Base-by-base conservation (phyloP, 2,113 vertebrate species). In the Triplophysa dalaica region DNA sequence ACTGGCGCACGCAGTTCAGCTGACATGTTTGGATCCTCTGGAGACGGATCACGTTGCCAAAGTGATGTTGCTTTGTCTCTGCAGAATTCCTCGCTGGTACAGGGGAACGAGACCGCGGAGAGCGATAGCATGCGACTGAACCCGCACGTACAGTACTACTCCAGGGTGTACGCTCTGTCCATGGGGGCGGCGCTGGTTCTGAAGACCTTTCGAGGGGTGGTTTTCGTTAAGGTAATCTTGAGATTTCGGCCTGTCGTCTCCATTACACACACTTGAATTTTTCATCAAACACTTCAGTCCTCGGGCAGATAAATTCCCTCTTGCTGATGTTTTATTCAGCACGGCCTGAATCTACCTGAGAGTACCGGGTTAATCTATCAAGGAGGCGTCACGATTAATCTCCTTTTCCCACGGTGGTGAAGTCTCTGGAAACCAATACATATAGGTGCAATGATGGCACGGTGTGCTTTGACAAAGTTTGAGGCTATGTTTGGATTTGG, bases 91-190 rank as follows among this genome's bases (percentile, higher is more conserved):
- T 90, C 94, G 48, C 83, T 89, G 84, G 85, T 91, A 79, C 87
- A 80, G 24, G 87, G n/a, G 29, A 94, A 95, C 76, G 84, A 87
- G 77, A 95, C 91, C 19, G 77, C 75, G 24, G 62, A 43, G 17
- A 86, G 87, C 78, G 86, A 88, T 87, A 94, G 92, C 87, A 94
- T 95, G 93, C 89, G 88, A 56, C 90, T 93, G 52, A 94, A 94
- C 86, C 94, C 93, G 26, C 80, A 95, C 81, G 81, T 90, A 56
- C 88, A 86, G 69, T 94, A 90, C 86, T 94, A 94, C 86, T 92
- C 88, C 24, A 87, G 82, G 26, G 87, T 95, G 69, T 95, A 95
- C 68, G 67, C 90, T 13, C 48, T 85, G 17, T 93, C 93, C 80
- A 91, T 94, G 93, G 92, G 83, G 70, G 91, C 83, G 26, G 84